phyloP scores from a whole-genome alignment of 2,113 vertebrate species.

The Lathamus discolor region DNA sequence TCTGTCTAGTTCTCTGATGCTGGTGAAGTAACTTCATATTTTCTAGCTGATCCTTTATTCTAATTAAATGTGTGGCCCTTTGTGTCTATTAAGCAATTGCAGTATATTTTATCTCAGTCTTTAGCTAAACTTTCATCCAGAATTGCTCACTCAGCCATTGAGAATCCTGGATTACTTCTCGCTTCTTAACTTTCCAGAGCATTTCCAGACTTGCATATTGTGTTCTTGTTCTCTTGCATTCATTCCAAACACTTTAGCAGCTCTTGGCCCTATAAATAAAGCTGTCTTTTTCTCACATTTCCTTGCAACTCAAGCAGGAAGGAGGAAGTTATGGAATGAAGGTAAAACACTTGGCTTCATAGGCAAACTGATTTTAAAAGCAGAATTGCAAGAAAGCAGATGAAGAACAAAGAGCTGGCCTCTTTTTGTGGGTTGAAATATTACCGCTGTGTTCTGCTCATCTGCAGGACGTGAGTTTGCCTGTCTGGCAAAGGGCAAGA shows the following conservation, averaged over 20 bases:
- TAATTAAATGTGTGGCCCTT: not conserved
- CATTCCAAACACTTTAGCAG: not conserved
- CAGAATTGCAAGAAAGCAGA: not conserved
- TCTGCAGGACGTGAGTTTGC: not conserved
- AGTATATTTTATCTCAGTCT: not conserved
- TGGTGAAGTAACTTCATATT: not conserved
- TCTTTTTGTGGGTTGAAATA: not conserved
- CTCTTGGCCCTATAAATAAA: not conserved
- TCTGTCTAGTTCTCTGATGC: not conserved
- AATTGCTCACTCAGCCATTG: not conserved
- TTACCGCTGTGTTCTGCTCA: not conserved
- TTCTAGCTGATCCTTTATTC: not conserved
- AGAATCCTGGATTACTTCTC: not conserved
- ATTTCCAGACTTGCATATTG: not conserved
- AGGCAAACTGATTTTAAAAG: not conserved
- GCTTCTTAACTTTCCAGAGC: not conserved
- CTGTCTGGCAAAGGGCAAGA: not conserved
- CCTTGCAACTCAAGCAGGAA: not conserved
- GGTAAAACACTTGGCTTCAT: not conserved
- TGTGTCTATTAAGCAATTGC: fast-evolving
- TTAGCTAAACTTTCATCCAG: not conserved
- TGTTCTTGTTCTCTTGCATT: not conserved
- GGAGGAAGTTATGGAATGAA: not conserved
- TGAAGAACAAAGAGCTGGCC: not conserved
- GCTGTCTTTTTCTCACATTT: not conserved